A percentile compares a stretch with the other conserved stretches of the same genome.
Conservation (phyloP, 2,113 vertebrate species). For the Oxyruncus cristatus region DNA sequence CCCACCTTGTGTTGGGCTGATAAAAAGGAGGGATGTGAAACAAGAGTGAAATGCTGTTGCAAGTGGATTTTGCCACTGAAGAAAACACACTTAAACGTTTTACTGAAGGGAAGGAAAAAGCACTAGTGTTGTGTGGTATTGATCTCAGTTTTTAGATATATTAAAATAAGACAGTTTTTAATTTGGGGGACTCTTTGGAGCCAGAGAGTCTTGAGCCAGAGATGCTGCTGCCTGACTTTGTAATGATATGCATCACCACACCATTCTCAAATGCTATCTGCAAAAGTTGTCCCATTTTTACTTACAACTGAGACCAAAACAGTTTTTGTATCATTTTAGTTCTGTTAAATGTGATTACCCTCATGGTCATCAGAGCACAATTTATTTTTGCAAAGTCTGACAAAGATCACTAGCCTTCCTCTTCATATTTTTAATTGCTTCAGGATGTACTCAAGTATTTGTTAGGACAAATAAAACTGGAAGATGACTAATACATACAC, state of each 20-base stretch:
- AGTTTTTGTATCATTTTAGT: background rate
- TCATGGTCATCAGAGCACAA: background rate
- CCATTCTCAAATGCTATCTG: background rate
- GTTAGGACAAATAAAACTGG: conserved; percentile 6
- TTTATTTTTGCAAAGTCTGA: background rate
- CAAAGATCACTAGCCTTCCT: background rate
- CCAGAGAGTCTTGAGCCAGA: background rate
- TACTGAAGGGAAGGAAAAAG: background rate
- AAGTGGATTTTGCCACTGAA: background rate
- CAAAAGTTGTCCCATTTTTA: background rate
- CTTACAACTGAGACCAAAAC: background rate
- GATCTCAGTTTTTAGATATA: background rate
- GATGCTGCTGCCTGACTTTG: background rate
- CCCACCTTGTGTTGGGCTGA: background rate
- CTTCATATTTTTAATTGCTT: background rate
- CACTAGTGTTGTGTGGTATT: rapidly evolving
- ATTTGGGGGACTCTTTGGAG: background rate
- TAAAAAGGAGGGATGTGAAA: background rate
- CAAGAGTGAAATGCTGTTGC: background rate
- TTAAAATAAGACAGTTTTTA: background rate
- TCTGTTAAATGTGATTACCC: background rate
- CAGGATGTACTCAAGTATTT: background rate
- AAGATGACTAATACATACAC: background rate
- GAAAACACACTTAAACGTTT: background rate
- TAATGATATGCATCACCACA: background rate